Evolutionary conservation across 2,888 invertebrate species (phyloP).

Genomic region (Tipula vernalis): DNA sequence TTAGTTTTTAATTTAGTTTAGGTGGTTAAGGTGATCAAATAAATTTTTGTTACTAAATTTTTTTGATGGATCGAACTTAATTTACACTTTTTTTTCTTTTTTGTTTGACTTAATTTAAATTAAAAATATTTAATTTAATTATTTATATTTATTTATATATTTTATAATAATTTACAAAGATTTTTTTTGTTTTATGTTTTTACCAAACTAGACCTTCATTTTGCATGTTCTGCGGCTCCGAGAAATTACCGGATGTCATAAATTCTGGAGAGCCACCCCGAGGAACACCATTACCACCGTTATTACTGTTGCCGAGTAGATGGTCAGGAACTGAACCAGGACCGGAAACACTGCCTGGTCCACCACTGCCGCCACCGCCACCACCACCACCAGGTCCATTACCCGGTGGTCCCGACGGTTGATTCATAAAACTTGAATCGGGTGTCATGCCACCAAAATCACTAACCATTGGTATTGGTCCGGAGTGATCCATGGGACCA

Average conservation of each 20-base stretch:
- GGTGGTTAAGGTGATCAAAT: background rate
- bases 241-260: conserved; percentile 47
- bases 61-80: background rate
- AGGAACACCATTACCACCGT: conserved; percentile 37
- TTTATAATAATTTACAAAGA: background rate
- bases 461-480: conserved; percentile 56
- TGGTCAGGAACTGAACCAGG: conserved; percentile 48
- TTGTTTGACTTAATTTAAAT: background rate
- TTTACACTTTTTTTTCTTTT: background rate
- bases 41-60: background rate
- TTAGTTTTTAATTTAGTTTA: background rate
- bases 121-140: conserved; percentile 4
- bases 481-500: conserved; percentile 58
- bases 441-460: conserved; percentile 62
- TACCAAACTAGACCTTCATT: conserved; percentile 66
- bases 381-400: conserved; percentile 30
- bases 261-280: conserved; percentile 66
- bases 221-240: conserved; percentile 56
- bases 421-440: conserved; percentile 44
- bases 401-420: conserved; percentile 37
- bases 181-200: conserved; percentile 20
- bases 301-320: conserved; percentile 35
- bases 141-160: background rate
- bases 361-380: conserved; percentile 35
- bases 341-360: conserved; percentile 30